Base-by-base conservation (phyloP, 2,888 invertebrate species). In the Drosophila stalkeri region DNA sequence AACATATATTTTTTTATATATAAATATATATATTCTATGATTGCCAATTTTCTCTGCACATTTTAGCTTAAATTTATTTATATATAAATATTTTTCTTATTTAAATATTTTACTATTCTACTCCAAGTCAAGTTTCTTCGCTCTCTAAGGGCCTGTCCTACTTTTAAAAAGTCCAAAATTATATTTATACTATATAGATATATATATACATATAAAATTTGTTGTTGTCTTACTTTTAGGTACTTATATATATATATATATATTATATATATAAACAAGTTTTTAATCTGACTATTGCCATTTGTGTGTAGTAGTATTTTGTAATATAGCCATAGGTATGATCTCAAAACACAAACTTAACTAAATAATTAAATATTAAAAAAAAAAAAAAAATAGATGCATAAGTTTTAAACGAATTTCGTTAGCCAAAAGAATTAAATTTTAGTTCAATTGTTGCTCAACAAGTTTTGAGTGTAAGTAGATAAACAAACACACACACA, bases 261-360 rank as follows among this genome's bases (percentile, higher is more conserved):
- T 20, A 33, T 49, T 44, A 44, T 20, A 33, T 49, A 54, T 64
- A 47, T 55, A 64, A 44, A 65, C 31, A 62, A 33, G 41, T 56
- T 62, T 63, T 56, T 51, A 49, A 43, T 60, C 46, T 11, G 51
- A 66, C 46, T 72, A 64, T 51, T 54, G 23, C 9, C 41, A 63
- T 47, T 43, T 33, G 35, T 66, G 20, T 64, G 46, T 72, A 72
- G 66, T 47, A 43, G 66, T 44, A 37, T 59, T 64, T 69, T 80
- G 86, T 86, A 88, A 78, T 44, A 68, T 89, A 89, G 86, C 81
- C 84, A 89, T 72, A 88, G 72, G 75, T 77, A 71, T 72, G 83
- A 89, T 89, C 78, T 83, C 81, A 68, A 66, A 55, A 27, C 18
- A 20, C 20, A 41, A 61, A n/a, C 60, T 47, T 14, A 51, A n/a